A percentile compares a stretch with the other conserved stretches of the same genome.
Evolutionary conservation across 2,888 invertebrate species (phyloP).

Genomic region (Margaritifera margaritifera): DNA sequence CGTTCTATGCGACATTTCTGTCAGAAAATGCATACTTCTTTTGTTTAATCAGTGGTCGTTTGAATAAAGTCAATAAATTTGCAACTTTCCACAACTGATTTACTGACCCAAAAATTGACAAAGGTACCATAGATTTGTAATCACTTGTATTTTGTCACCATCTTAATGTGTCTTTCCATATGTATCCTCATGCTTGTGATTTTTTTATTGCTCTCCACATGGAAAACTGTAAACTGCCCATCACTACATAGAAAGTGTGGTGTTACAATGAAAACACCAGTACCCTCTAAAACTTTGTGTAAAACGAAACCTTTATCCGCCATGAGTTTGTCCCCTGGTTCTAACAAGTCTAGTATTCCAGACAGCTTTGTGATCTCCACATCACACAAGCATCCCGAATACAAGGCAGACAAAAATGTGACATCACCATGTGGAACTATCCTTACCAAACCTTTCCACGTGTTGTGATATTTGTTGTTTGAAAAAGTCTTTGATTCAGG

Average conservation of each 20-base stretch:
- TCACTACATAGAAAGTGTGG: no score
- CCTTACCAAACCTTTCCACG: conserved; percentile 9
- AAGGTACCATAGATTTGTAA: background rate
- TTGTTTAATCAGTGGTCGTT: background rate
- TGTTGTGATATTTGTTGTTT: no score
- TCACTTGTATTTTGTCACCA: background rate
- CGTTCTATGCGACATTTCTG: background rate
- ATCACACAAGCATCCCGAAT: conserved; percentile 13
- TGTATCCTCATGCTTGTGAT: background rate
- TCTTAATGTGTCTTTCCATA: conserved; percentile 2
- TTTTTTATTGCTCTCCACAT: background rate
- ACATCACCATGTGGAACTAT: conserved; percentile 18
- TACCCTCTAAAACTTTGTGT: no score
- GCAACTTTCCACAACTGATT: background rate
- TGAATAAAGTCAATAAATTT: background rate
- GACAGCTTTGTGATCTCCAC: conserved; percentile 10
- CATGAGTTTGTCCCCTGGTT: no score
- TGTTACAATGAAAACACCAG: no score
- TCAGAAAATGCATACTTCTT: background rate
- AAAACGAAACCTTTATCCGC: no score
- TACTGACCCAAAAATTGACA: background rate
- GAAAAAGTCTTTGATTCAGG: no score
- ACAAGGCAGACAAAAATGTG: conserved; percentile 11
- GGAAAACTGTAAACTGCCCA: background rate
- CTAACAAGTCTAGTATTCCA: conserved; percentile 10